Evolutionary conservation across 2,113 vertebrate genomes (phyloP).

Genomic region (Daphoenositta chrysoptera): DNA sequence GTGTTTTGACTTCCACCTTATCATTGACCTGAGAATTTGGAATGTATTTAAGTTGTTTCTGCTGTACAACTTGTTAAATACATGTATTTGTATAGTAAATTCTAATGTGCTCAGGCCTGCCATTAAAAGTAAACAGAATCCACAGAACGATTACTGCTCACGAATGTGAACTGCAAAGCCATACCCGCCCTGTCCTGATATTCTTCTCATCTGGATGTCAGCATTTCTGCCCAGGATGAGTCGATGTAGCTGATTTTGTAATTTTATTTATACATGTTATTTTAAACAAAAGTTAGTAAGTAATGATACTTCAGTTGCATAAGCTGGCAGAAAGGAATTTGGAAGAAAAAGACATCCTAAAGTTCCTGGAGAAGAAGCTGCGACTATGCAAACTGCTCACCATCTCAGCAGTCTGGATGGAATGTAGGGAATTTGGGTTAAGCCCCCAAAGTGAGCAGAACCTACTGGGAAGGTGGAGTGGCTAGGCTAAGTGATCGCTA

Average conservation of each 20-base stretch:
- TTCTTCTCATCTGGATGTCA: neutral
- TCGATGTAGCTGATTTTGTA: neutral
- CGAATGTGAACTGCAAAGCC: neutral
- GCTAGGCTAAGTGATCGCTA: slow-evolving; percentile 40
- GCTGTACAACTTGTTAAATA: neutral
- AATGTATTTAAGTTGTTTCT: neutral
- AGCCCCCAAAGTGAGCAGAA: slow-evolving; percentile 19
- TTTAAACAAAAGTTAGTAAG: neutral
- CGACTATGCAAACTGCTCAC: neutral
- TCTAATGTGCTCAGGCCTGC: neutral
- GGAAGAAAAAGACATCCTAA: neutral
- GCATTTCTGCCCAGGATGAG: neutral
- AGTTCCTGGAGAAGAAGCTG: neutral
- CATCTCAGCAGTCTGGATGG: neutral
- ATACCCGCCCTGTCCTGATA: neutral
- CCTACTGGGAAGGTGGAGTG: slow-evolving; percentile 24
- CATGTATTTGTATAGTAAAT: neutral
- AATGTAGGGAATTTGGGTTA: slow-evolving; percentile 50
- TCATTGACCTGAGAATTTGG: neutral
- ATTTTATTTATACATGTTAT: neutral
- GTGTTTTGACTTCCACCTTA: neutral
- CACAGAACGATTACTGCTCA: neutral
- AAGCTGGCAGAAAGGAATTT: neutral
- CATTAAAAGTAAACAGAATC: neutral
- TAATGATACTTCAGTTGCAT: neutral